Evolutionary conservation across 2,797 vertebrate species (phyloP), one percentile per base, ranked within the genome.

Genomic region (Pterois miles): DNA sequence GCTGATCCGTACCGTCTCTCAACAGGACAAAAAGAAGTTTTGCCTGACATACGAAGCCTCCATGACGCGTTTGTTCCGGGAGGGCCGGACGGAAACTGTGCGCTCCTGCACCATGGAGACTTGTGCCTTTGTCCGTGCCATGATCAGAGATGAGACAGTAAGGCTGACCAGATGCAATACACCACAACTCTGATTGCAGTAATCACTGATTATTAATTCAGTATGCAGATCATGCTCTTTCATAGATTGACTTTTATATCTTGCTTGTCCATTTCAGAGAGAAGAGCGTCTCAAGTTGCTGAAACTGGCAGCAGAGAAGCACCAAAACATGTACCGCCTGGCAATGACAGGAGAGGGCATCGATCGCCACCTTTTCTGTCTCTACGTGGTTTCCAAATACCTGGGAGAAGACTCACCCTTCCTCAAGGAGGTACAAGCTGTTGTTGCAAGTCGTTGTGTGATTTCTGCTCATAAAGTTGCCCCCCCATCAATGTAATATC

Each of bases 321-420:
- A 99, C 62, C 98, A 99, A 88, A 94, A 38, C 36, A 58, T 98
- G 56, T 99, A 99, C 82, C 97, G 96, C 48, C 86, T 97, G 0
- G 97, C 98, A 5, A 99, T 99, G 98, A 98, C 96, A 0, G 98
- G 98, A 8, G 27, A 94, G 0, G 98, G 98, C 69, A 97, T 99
- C 6, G 98, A 99, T 82, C 98, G 98, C 16, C 98, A 99, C 69
- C 96, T 99, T 53, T 99, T 99, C 96, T 99, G 98, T 86, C 97
- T 99, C 6, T 99, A 99, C 0, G 95, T 99, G 0, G 97, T 99
- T 36, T 99, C 98, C 87, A 99, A 98, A 80, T 99, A 99, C 77
- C 95, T 99, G 5, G 97, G 96, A 3, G 96, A 97, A 16, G 98
- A 99, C 27, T 99, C 98, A 0, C 87, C 97, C 38, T 99, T 99